Conservation (phyloP, 2,113 vertebrate genomes). For the Epinephelus cyanopodus region DNA sequence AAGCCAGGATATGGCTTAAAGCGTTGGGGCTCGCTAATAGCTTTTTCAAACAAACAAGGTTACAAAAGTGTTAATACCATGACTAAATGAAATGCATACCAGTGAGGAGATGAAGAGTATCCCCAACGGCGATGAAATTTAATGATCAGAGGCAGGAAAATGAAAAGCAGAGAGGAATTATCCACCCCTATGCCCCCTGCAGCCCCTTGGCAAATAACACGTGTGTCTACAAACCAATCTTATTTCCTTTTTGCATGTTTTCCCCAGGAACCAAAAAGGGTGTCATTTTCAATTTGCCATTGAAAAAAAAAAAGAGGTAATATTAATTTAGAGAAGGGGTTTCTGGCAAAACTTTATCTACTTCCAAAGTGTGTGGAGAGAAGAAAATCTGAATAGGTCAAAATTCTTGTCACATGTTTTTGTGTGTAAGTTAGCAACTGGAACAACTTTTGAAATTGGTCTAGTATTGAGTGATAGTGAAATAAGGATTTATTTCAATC, state of each 20-base stretch:
- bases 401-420: background rate
- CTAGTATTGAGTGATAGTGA: no score
- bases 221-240: conserved; percentile 54
- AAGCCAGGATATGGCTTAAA: conserved; percentile 22
- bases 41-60: conserved; percentile 66
- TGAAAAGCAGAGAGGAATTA: conserved; percentile 46
- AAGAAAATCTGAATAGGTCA: background rate
- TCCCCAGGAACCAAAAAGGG: conserved; percentile 33
- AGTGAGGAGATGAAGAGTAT: conserved; percentile 34
- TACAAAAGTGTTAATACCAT: conserved; percentile 58
- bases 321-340: conserved; percentile 2
- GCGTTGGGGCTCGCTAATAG: conserved; percentile 27
- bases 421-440: no score
- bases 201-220: conserved; percentile 45
- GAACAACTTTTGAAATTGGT: no score
- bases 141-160: conserved; percentile 61
- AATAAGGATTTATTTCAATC: no score
- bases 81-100: conserved; percentile 63
- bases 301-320: conserved; percentile 24
- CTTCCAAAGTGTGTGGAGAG: background rate
- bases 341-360: background rate
- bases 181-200: background rate
- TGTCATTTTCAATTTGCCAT: conserved; percentile 59
- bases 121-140: conserved; percentile 51
- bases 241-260: conserved; percentile 33